Base-by-base conservation (phyloP, 2,797 vertebrate species). In the Pangasius krempfi region DNA sequence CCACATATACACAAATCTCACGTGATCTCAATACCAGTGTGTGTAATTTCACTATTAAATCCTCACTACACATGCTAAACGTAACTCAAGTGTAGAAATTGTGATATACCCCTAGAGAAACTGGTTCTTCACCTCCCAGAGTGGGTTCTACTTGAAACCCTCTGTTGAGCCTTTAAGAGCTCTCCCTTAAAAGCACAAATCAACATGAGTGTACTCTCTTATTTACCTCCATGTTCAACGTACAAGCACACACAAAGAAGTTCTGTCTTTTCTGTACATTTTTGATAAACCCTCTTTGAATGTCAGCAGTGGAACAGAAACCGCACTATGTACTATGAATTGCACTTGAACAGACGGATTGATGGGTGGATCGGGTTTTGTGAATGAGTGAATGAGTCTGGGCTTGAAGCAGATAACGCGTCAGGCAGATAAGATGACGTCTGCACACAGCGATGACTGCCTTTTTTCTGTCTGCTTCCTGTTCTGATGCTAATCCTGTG, bases 371-470 rank as follows among this genome's bases (percentile, higher is more conserved):
- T 73, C 79, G 37, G 44, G 80, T 94, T 94, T 94, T 94, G 92
- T 95, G 95, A 95, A 95, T 95, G 94, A 90, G 92, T 95, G 95
- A 95, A 95, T 95, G 94, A 90, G 92, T 91, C 62, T 88, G 85
- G 89, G 91, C 91, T 93, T 83, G 50, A 27, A 92, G 90, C 92
- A 92, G 94, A 94, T 95, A 95, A 93, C 95, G 94, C 95, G 93
- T 94, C 93, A 92, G 79, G 92, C 94, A 94, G 95, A 96, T 96
- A 94, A 93, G 92, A 92, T 95, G 94, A 96, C 92, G 90, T 96
- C 95, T 95, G 94, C 92, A 91, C 94, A 94, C 93, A 94, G 94
- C 93, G 92, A 96, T 95, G 95, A 95, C 94, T 93, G 94, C 88
- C 93, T 86, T 89, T 91, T 93, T 87, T 81, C 88, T 94, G 95